Percentiles rank a stretch among this genome's conserved stretches.
Conservation (phyloP, 2,113 vertebrate species). For the Gallinago media region DNA sequence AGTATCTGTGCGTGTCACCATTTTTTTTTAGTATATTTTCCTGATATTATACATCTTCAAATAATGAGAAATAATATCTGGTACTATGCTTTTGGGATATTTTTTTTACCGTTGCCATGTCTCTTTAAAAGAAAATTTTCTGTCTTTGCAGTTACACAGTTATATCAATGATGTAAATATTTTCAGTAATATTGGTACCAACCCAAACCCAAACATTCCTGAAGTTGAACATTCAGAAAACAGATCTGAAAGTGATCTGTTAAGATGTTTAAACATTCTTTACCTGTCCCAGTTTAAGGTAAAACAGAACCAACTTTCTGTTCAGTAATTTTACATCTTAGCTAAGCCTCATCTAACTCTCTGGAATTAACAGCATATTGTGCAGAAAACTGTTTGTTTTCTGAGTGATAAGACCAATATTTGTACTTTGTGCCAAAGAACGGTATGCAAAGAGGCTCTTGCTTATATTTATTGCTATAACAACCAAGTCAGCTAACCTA, state of each 20-base stretch:
- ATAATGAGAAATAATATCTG: background rate
- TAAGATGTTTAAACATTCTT: background rate
- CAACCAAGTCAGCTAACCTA: no score
- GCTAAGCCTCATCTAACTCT: no score
- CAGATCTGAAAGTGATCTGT: background rate
- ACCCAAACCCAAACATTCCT: background rate
- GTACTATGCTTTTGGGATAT: background rate
- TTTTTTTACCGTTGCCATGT: background rate
- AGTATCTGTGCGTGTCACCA: accelerated
- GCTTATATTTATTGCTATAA: no score
- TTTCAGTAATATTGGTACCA: background rate
- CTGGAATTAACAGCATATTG: no score
- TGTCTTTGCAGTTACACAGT: accelerated
- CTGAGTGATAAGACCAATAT: no score
- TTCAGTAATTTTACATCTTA: no score
- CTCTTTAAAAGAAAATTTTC: background rate
- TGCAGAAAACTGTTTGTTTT: no score
- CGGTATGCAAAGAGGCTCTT: no score
- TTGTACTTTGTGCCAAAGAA: no score
- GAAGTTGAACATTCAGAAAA: background rate
- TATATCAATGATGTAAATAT: background rate
- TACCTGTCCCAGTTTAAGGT: no score
- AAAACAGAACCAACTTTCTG: no score
- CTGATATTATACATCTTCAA: background rate
- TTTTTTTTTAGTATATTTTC: background rate